Evolutionary conservation across 2,797 vertebrate genomes (phyloP), one percentile per base, ranked within the genome.

Genomic region (Calcarius lapponicus): DNA sequence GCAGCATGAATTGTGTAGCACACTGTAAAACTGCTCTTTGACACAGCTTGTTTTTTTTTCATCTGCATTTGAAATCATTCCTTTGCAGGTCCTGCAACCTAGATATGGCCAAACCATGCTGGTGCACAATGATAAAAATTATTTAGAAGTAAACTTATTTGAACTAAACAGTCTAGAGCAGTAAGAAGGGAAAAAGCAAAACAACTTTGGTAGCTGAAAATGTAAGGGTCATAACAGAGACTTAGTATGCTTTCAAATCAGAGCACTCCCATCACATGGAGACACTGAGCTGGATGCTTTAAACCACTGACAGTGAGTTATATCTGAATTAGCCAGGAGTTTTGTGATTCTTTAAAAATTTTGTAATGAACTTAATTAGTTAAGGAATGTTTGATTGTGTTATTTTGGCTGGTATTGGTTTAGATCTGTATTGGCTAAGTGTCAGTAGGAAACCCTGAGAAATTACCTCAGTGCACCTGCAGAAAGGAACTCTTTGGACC

Each of bases 161-260:
- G 26, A 43, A 26, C 21, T 29, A 7, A 78, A 29, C 25, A 42
- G 7, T 32, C 58, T 53, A 5, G 26, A 79, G 25, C 10, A 16
- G 14, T 7, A 38, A 45, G 10, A 21, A 26, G 9, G 17, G 8
- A 19, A 40, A 47, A 60, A 60, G 12, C 29, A 74, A 60, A 71
- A 11, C 4, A 20, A 18, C 6, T n/a, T 11, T 36, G 43, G 28
- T 14, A 40, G 25, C 0, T 81, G 32, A 18, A 79, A 64, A 84
- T 34, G 3, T 6, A 65, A 13, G 1, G 45, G 8, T 50, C 25
- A 10, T 1, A 2, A 15, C 0, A 78, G 15, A 26, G 53, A 56
- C 42, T 7, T 0, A 4, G 8, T 2, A 4, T 13, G 4, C 11
- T 32, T 73, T 5, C 47, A 47, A 65, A 62, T 32, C 7, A 21